A percentile compares a stretch with the other conserved stretches of the same genome.
phyloP scores from a whole-genome alignment of 2,113 vertebrate genomes.

The Phylloscopus trochiloides region DNA sequence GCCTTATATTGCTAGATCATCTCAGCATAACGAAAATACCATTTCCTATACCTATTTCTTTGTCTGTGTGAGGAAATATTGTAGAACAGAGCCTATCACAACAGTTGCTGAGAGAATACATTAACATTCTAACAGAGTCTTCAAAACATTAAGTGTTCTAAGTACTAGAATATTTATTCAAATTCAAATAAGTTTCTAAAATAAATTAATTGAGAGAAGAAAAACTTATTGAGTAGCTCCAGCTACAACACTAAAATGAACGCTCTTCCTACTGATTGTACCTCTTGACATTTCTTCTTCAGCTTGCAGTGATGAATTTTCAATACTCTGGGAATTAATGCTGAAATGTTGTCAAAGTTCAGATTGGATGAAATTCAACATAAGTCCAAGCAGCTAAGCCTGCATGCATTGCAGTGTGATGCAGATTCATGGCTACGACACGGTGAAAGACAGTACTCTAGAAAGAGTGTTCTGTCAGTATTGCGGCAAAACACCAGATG shows the following conservation, averaged over 20 bases:
- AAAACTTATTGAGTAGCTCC: not conserved
- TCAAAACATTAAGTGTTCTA: not conserved
- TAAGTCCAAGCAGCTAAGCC: not conserved
- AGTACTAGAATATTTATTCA: conserved; percentile 21
- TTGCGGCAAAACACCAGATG: not conserved
- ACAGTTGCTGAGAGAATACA: not conserved
- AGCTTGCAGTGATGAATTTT: not conserved
- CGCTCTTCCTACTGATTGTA: not conserved
- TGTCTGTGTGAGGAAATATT: not conserved
- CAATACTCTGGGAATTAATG: not conserved
- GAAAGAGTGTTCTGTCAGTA: not conserved
- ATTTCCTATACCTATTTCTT: not conserved
- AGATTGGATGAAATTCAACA: not conserved
- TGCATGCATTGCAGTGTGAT: not conserved
- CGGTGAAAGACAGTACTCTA: not conserved
- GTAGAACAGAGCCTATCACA: not conserved
- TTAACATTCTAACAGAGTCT: not conserved
- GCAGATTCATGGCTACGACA: not conserved
- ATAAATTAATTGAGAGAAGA: conserved; percentile 25
- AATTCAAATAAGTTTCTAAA: conserved; percentile 30
- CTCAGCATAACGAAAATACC: not conserved
- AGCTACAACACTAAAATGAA: not conserved
- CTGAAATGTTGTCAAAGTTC: not conserved
- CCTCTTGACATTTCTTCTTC: conserved; percentile 43
- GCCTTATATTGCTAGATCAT: not conserved